Evolutionary conservation across 53 echinoderm and acorn worm species (phyloP).

Genomic region (Echinometra lucunter): DNA sequence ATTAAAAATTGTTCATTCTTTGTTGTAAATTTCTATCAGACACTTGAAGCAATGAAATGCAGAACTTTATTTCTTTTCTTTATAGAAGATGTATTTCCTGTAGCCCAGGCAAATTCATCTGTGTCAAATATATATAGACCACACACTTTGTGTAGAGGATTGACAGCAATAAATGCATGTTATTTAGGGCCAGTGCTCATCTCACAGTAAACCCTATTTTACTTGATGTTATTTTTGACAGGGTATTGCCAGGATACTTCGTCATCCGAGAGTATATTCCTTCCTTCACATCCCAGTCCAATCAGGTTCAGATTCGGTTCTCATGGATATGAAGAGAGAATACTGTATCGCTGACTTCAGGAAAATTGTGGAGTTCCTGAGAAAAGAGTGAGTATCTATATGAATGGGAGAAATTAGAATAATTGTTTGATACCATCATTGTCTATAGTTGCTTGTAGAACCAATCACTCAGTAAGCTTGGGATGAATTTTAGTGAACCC

Average conservation of each 20-base stretch:
- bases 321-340: constrained; percentile 98
- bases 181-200: background rate
- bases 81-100: too few species aligned
- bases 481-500: background rate
- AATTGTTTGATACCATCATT: background rate
- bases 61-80: too few species aligned
- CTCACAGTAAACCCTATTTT: background rate
- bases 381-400: constrained; percentile 77
- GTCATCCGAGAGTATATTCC: constrained; percentile 92
- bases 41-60: too few species aligned
- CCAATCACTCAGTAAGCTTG: background rate
- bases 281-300: constrained; percentile 97
- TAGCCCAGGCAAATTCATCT: too few species aligned
- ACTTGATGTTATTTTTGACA: constrained; percentile 42
- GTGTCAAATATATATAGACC: too few species aligned
- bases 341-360: constrained; percentile 91
- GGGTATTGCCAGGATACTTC: constrained; percentile 93
- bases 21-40: too few species aligned
- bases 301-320: constrained; percentile 89
- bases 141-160: too few species aligned
- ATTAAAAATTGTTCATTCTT: too few species aligned
- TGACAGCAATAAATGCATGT: too few species aligned
- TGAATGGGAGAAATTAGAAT: background rate
- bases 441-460: background rate
- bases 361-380: constrained; percentile 88